Evolutionary conservation across 2,113 vertebrate genomes (phyloP), one percentile per base, ranked within the genome.

Genomic region (Platichthys stellatus): DNA sequence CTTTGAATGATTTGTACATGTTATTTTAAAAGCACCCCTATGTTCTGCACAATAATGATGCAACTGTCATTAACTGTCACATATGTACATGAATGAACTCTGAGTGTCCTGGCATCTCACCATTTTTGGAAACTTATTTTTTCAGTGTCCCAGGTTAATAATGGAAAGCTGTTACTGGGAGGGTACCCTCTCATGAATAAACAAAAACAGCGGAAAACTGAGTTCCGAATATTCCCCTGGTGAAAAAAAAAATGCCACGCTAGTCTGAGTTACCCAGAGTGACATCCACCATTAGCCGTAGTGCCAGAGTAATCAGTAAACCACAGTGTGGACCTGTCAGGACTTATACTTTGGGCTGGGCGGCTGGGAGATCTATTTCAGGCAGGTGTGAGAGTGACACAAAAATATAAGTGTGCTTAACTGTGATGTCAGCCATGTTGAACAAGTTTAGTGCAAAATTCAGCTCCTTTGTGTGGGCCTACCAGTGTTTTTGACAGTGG

Each of bases 161-260:
- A 92, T 90, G 90, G 90, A 90, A 92, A 85, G 77, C 73, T 86
- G 69, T 78, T 78, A 84, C 74, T 86, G 87, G 87, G 89, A 92
- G 83, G 86, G 88, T 69, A 74, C 85, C 82, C 69, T 62, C 76
- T 90, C 82, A 76, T 86, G 88, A 89, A 90, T 86, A 92, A 91
- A 92, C 90, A 94, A 86, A 87, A 92, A 90, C 70, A 88, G 88
- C 84, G 93, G 93, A 89, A 95, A 95, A 92, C 79, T 92, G 58
- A 86, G 81, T 89, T 84, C 72, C 76, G 88, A 81, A 87, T 91
- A 88, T 92, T 91, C 87, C 90, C 87, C 80, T 84, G 80, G 61
- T 77, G 81, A 84, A 85, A 80, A 84, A 80, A 80, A 71, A 79
- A 66, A 79, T 24, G 47, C 67, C 56, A 45, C 69, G 60, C 70